Percentiles rank a stretch among this genome's conserved stretches.
These are phyloP conservation scores for Phymastichus coffea DNA, from an alignment of 1,140 invertebrate genomes.

Conservation along the genomic window DNA sequence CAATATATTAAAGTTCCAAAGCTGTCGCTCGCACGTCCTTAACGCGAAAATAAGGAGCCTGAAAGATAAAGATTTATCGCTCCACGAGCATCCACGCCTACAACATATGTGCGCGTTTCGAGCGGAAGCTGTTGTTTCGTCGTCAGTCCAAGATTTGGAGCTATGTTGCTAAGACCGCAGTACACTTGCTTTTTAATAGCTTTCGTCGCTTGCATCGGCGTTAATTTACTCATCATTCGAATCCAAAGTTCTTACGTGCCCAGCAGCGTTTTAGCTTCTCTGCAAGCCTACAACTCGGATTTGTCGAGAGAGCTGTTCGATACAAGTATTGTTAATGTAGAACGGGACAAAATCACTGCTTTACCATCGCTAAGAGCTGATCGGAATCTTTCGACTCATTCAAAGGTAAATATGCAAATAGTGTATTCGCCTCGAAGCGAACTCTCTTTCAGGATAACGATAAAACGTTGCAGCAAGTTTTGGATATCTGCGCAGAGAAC, in stretches of 20 bases:
- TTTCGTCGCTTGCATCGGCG: conserved; percentile 4
- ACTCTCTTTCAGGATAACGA: conserved; percentile 29
- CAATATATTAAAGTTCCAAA: too few relatives aligned
- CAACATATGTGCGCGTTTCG: conserved; percentile 7
- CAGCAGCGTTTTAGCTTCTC: neutral
- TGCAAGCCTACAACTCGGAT: too few relatives aligned
- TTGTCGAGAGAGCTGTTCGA: too few relatives aligned
- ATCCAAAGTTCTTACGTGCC: conserved; percentile 5
- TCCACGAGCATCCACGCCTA: conserved; percentile 32
- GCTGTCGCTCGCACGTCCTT: too few relatives aligned
- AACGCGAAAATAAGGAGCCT: neutral
- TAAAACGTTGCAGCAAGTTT: conserved; percentile 31
- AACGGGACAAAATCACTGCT: too few relatives aligned
- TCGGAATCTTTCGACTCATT: neutral
- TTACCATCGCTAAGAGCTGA: too few relatives aligned
- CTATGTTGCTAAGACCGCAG: neutral
- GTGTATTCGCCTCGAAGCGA: too few relatives aligned
- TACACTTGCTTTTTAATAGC: conserved; percentile 8
- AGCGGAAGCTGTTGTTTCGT: conserved; percentile 18
- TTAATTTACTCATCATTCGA: conserved; percentile 10
- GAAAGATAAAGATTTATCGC: conserved; percentile 35
- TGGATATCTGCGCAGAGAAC: conserved; percentile 42
- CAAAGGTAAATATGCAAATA: too few relatives aligned
- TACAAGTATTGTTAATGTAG: too few relatives aligned
- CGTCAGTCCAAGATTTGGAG: neutral